Evolutionary conservation across 2,113 vertebrate genomes (phyloP).

Genomic region (Recurvirostra avosetta): DNA sequence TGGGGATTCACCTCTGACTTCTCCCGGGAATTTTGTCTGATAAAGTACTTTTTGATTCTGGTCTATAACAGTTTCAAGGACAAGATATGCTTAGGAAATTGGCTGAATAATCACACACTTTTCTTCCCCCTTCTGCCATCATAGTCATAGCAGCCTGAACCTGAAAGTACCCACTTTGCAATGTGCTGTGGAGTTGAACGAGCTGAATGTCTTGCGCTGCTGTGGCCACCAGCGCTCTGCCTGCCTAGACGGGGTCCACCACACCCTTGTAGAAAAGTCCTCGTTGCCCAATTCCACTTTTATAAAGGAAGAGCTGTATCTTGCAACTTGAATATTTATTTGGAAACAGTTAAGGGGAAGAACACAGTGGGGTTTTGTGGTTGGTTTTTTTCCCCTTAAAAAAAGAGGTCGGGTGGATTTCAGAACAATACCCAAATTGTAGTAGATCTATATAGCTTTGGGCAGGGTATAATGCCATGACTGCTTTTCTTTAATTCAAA

Average conservation of each 20-base stretch:
- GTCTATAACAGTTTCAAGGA: not conserved
- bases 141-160: not conserved
- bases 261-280: not conserved
- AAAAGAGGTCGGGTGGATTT: not conserved
- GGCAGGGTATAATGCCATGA: not conserved
- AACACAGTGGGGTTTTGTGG: not conserved
- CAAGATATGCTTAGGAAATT: not conserved
- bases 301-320: not conserved
- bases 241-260: not conserved
- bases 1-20: not conserved
- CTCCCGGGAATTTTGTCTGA: not conserved
- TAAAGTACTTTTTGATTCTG: not conserved
- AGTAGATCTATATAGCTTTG: not conserved
- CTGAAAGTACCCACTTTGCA: not conserved
- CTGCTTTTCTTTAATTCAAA: not conserved
- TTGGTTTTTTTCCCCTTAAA: not conserved
- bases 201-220: not conserved
- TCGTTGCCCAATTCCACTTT: not conserved
- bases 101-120: not conserved
- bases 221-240: not conserved
- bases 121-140: not conserved
- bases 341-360: not conserved
- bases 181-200: not conserved
- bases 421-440: not conserved
- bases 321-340: not conserved